These are phyloP conservation scores for Tupaia tana DNA, from an alignment of 2,113 vertebrate species.

Conservation along the genomic window DNA sequence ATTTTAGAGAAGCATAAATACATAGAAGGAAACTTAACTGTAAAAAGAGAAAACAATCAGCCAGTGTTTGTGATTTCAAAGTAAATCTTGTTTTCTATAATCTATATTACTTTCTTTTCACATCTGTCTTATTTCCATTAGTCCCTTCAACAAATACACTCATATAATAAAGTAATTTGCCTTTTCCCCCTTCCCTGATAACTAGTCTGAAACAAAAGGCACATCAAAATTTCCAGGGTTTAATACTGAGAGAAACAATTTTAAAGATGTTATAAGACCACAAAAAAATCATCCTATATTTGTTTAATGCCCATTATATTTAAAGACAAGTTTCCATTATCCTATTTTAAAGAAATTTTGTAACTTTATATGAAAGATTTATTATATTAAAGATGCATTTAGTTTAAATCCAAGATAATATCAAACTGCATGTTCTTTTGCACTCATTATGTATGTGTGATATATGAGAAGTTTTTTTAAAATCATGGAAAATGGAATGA, in stretches of 20 bases:
- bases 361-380: neutral
- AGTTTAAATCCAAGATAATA: neutral
- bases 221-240: neutral
- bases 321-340: neutral
- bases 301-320: neutral
- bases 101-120: neutral
- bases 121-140: neutral
- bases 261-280: neutral
- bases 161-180: neutral
- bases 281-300: neutral
- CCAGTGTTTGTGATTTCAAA: neutral
- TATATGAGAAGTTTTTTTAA: neutral
- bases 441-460: neutral
- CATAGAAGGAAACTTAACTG: neutral
- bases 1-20: neutral
- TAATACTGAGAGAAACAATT: neutral
- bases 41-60: neutral
- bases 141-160: neutral
- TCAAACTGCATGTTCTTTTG: neutral
- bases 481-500: too few relatives aligned
- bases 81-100: neutral
- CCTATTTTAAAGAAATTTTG: neutral
- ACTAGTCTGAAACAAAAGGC: neutral
- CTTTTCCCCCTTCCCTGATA: neutral
- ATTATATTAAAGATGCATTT: neutral